Percentiles rank a stretch among this genome's conserved stretches.
Conservation (phyloP, 1,140 invertebrate species). For the Penaeus vannamei region DNA sequence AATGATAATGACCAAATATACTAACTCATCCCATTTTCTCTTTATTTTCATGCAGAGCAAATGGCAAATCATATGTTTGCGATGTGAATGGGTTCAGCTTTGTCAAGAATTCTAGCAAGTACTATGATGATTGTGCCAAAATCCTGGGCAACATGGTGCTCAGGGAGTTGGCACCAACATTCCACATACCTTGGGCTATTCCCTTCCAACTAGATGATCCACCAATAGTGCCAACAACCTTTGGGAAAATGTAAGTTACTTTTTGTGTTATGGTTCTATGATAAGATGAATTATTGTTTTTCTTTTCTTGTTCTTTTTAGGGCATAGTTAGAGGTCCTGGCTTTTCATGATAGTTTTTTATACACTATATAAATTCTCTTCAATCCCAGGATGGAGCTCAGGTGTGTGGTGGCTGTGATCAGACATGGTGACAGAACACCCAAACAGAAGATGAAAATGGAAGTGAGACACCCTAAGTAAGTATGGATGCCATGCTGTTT, state of each 20-base stretch:
- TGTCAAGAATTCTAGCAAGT: conserved; percentile 99
- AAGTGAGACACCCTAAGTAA: conserved; percentile 96
- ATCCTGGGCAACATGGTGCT: conserved; percentile 95
- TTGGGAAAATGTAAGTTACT: conserved; percentile 91
- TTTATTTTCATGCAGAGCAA: conserved; percentile 80
- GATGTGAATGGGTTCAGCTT: conserved; percentile 99
- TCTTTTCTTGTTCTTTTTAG: no score
- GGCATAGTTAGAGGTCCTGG: no score
- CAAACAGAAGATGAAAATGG: conserved; percentile 99
- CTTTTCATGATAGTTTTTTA: no score
- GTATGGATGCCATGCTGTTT: no score
- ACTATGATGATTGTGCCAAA: conserved; percentile 99
- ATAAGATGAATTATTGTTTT: no score
- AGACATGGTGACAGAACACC: conserved; percentile 98
- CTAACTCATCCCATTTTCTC: no score
- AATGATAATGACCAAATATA: no score
- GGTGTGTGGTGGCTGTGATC: conserved; percentile 98
- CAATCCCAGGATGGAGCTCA: conserved; percentile 89
- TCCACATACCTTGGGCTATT: conserved; percentile 97
- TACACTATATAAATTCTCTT: no score
- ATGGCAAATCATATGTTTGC: conserved; percentile 98
- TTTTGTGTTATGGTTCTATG: background rate
- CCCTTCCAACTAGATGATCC: conserved; percentile 98
- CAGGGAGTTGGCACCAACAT: conserved; percentile 92
- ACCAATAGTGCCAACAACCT: conserved; percentile 98